Evolutionary conservation across 2,113 vertebrate species (phyloP), one percentile per base, ranked within the genome.

Genomic region (Lophochroa leadbeateri): DNA sequence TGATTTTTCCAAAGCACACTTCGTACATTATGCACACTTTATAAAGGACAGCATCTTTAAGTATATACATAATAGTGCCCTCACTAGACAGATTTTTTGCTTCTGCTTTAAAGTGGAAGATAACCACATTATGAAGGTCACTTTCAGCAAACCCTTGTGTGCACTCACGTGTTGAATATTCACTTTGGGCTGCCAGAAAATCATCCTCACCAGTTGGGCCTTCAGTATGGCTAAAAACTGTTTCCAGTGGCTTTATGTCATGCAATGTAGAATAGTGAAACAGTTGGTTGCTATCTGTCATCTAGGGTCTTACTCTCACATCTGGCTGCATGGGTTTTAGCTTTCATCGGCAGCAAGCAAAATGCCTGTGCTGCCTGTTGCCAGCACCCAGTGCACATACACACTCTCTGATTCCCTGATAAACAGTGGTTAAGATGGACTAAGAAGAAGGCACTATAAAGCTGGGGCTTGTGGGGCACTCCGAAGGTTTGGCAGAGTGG

Each of bases 331-430:
- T 0, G 7, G 37, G 11, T 71, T 55, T 78, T 55, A 25, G 64
- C 55, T 93, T 86, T 86, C 46, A 44, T 2, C 1, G 0, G 37
- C 49, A 69, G 71, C 9, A 31, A 77, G 61, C 44, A 31, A n/a
- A 27, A 19, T 41, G 75, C 65, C 44, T n/a, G 60, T 0, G 6
- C 43, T 87, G 52, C 33, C 29, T 29, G 10, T 57, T 60, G 57
- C 65, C 65, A 49, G 17, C 4, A 17, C 63, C 44, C 44, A 5
- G 0, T n/a, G 28, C 50, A 55, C 78, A 43, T 33, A 11, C 5
- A 25, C 0, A 0, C 18, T 29, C 47, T 31, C 74, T 37, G 0
- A 4, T 61, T 79, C 57, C 33, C 14, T 41, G 29, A 21, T 35
- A n/a, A 8, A 33, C 2, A 11, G 43, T 29, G 16, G 28, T 60